phyloP scores from a whole-genome alignment of 2,797 vertebrate species.

The Sebastes flavidus region DNA sequence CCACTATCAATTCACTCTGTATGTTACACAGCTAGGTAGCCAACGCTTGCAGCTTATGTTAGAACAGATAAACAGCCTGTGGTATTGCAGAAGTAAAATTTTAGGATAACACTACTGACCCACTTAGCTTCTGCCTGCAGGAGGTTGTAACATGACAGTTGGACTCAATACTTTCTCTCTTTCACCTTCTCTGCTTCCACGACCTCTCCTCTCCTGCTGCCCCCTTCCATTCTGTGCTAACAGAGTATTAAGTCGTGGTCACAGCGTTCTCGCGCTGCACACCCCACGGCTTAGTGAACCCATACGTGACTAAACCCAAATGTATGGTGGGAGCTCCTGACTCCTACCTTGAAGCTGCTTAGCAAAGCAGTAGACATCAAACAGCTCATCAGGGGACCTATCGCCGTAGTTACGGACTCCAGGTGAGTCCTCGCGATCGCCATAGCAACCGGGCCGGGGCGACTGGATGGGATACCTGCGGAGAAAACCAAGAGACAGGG shows the following conservation, averaged over 20 bases:
- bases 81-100: constrained; percentile 6
- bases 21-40: no score
- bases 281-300: constrained; percentile 23
- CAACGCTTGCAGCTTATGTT: background rate
- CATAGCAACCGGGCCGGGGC: constrained; percentile 96
- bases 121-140: constrained; percentile 13
- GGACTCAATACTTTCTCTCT: background rate
- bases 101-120: constrained; percentile 29
- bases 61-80: background rate
- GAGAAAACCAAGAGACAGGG: constrained; percentile 12
- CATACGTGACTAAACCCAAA: constrained; percentile 48
- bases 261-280: constrained; percentile 17
- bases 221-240: constrained; percentile 15
- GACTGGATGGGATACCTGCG: constrained; percentile 93
- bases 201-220: background rate
- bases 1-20: no score
- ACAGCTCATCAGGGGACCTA: constrained; percentile 86
- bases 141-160: background rate
- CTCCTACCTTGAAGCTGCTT: constrained; percentile 86
- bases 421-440: constrained; percentile 92
- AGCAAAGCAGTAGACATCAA: constrained; percentile 95
- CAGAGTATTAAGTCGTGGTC: constrained; percentile 42
- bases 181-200: background rate
- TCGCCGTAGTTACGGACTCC: constrained; percentile 94
- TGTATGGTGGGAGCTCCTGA: constrained; percentile 11